phyloP scores from a whole-genome alignment of 1,140 invertebrate species.

The Oedothorax gibbosus region DNA sequence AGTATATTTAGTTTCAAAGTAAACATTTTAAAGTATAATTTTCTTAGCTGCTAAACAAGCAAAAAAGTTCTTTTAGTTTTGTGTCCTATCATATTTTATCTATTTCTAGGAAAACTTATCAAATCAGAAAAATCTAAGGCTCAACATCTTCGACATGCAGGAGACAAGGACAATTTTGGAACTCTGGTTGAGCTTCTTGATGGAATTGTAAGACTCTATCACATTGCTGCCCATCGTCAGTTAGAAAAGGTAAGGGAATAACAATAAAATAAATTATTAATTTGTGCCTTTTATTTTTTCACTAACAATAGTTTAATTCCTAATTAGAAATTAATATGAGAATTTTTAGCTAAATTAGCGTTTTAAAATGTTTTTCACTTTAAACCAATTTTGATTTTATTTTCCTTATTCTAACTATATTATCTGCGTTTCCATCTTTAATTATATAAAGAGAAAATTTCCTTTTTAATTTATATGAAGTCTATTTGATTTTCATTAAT shows the following conservation, averaged over 20 bases:
- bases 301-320: not conserved
- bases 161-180: constrained; percentile 58
- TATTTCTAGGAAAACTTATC: constrained; percentile 35
- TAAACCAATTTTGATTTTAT: no score
- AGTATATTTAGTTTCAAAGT: no score
- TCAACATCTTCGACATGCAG: constrained; percentile 49
- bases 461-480: no score
- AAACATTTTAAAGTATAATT: not conserved
- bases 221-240: constrained; percentile 78
- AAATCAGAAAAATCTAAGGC: constrained; percentile 48
- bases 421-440: no score
- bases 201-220: constrained; percentile 77
- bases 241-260: constrained; percentile 74
- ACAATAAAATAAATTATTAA: not conserved
- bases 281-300: not conserved
- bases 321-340: not conserved
- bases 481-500: no score
- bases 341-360: not conserved
- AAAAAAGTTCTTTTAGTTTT: not conserved
- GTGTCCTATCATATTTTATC: not conserved
- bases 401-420: no score
- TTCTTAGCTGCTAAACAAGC: not conserved
- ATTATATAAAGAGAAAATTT: no score
- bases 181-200: constrained; percentile 75
- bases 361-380: not conserved